phyloP scores from a whole-genome alignment of 2,113 vertebrate species.

The Perca fluviatilis region DNA sequence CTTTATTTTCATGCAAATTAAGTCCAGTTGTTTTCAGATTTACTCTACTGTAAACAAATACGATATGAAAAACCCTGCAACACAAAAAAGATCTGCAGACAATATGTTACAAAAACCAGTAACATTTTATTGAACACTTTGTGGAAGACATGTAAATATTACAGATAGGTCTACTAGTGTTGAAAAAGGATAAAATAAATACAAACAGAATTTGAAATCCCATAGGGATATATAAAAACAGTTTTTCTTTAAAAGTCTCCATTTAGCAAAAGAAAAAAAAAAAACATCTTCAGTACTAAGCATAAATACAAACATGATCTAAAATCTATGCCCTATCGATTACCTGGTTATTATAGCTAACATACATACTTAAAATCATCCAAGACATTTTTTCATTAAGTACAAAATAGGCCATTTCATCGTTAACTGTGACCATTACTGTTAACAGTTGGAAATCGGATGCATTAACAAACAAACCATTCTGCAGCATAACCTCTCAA shows the following conservation, averaged over 20 bases:
- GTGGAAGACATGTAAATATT: slow-evolving; percentile 90
- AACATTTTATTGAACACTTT: slow-evolving; percentile 92
- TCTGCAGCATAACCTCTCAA: slow-evolving; percentile 87
- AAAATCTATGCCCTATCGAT: slow-evolving; percentile 86
- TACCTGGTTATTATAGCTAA: slow-evolving; percentile 86
- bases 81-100: slow-evolving; percentile 16
- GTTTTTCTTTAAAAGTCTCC: slow-evolving; percentile 86
- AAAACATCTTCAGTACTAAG: slow-evolving; percentile 90
- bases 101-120: slow-evolving; percentile 89
- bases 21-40: background rate
- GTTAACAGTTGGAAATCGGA: slow-evolving; percentile 78
- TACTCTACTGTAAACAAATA: background rate
- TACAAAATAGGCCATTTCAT: slow-evolving; percentile 82
- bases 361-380: slow-evolving; percentile 85
- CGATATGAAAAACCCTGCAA: slow-evolving; percentile 54
- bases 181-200: slow-evolving; percentile 89
- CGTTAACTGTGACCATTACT: slow-evolving; percentile 73
- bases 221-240: slow-evolving; percentile 99
- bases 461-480: slow-evolving; percentile 80
- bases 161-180: slow-evolving; percentile 92
- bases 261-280: slow-evolving; percentile 86
- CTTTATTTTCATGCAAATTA: background rate
- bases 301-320: slow-evolving; percentile 95
- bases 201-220: slow-evolving; percentile 89
- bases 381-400: slow-evolving; percentile 75